Conservation (phyloP, 1,140 invertebrate genomes). For the Eumaeus atala region DNA sequence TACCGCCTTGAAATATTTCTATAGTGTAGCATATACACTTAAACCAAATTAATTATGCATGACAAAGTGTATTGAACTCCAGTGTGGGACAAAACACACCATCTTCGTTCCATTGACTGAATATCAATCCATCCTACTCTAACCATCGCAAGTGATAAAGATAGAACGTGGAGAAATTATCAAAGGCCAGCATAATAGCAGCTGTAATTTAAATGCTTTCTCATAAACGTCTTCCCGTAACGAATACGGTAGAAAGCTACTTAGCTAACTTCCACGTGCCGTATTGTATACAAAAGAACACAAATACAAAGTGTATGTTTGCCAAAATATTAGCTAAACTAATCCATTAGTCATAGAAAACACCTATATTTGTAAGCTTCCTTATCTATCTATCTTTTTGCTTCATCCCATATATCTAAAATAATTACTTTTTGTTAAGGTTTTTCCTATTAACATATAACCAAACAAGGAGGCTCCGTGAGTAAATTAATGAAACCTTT, state of each 20-base stretch:
- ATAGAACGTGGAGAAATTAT: slow-evolving; percentile 23
- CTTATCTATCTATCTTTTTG: too few relatives aligned
- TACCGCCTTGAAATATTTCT: too few relatives aligned
- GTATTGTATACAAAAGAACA: not conserved
- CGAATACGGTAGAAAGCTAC: slow-evolving; percentile 10
- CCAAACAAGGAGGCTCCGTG: too few relatives aligned
- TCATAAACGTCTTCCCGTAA: slow-evolving; percentile 17
- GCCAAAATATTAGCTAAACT: too few relatives aligned
- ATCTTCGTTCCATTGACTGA: slow-evolving; percentile 25
- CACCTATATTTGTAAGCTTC: too few relatives aligned
- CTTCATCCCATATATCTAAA: too few relatives aligned
- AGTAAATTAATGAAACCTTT: too few relatives aligned
- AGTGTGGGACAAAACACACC: slow-evolving; percentile 19
- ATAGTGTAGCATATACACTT: not conserved
- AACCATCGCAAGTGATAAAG: slow-evolving; percentile 8
- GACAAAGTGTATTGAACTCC: slow-evolving; percentile 12
- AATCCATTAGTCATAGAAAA: too few relatives aligned
- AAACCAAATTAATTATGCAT: slow-evolving; percentile 6
- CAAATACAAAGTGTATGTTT: too few relatives aligned
- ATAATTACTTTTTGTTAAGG: too few relatives aligned
- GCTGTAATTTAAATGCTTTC: slow-evolving; percentile 25
- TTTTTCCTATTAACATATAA: too few relatives aligned
- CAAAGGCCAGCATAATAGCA: slow-evolving; percentile 16
- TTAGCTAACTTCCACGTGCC: not conserved
- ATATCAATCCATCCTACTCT: slow-evolving; percentile 12